Evolutionary conservation across 2,797 vertebrate species (phyloP).

Genomic region (Galaxias olidus): DNA sequence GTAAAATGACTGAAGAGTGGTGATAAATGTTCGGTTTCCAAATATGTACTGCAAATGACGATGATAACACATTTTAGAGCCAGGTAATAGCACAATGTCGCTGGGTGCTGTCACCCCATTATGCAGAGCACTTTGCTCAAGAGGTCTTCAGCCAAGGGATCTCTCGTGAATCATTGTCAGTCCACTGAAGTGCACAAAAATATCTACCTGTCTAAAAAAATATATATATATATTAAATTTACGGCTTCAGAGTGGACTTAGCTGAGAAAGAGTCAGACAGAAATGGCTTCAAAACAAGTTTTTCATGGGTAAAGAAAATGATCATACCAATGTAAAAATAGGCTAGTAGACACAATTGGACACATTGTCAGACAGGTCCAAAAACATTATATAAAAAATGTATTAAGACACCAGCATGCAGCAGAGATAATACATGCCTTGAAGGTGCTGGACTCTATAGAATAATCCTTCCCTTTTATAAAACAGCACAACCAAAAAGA

Average conservation of each 20-base stretch:
- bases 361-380: not conserved
- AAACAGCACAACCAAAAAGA: slow-evolving; percentile 9
- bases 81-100: slow-evolving; percentile 31
- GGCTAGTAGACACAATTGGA: no score
- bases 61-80: slow-evolving; percentile 16
- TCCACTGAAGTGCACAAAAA: slow-evolving; percentile 9
- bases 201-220: slow-evolving; percentile 15
- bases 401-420: not conserved
- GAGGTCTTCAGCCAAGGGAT: slow-evolving; percentile 1
- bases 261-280: no score
- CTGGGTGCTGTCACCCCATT: slow-evolving; percentile 11
- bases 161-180: slow-evolving; percentile 8
- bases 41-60: not conserved
- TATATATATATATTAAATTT: slow-evolving; percentile 1
- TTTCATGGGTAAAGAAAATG: no score
- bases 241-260: not conserved
- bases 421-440: slow-evolving; percentile 15
- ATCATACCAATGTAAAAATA: no score
- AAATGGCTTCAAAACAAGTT: not conserved
- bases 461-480: not conserved
- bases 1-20: slow-evolving; percentile 21
- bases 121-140: slow-evolving; percentile 15
- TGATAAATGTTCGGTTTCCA: no score
- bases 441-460: slow-evolving; percentile 2
- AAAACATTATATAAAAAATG: not conserved